Evolutionary conservation across 2,113 vertebrate species (phyloP).

Genomic region (Isurus oxyrinchus): DNA sequence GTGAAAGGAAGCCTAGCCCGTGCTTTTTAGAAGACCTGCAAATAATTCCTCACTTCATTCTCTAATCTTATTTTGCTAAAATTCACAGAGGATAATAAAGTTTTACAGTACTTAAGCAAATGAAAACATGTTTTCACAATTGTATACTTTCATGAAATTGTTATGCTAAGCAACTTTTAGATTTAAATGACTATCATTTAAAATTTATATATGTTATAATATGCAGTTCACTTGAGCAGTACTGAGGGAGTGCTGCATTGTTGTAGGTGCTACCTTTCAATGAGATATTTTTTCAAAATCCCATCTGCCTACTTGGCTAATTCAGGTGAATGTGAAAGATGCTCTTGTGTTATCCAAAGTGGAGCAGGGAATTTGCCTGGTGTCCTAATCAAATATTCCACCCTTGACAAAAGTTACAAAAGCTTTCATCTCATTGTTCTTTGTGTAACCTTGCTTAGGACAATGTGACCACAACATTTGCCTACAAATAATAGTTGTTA

Average conservation of each 20-base stretch:
- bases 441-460: not conserved
- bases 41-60: not conserved
- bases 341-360: not conserved
- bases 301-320: not conserved
- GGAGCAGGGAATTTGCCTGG: not conserved
- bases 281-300: not conserved
- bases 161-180: not conserved
- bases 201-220: not conserved
- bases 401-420: not conserved
- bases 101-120: not conserved
- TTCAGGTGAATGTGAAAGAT: not conserved
- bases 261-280: not conserved
- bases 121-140: not conserved
- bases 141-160: not conserved
- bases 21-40: not conserved
- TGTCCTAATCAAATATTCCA: not conserved
- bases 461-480: not conserved
- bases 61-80: not conserved
- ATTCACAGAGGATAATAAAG: not conserved
- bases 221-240: not conserved
- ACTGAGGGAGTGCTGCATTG: not conserved
- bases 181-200: not conserved
- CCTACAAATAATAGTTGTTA: not conserved
- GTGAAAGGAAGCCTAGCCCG: not conserved
- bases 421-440: not conserved